Conservation (phyloP, 2,888 invertebrate species). For the Acleris holmiana region DNA sequence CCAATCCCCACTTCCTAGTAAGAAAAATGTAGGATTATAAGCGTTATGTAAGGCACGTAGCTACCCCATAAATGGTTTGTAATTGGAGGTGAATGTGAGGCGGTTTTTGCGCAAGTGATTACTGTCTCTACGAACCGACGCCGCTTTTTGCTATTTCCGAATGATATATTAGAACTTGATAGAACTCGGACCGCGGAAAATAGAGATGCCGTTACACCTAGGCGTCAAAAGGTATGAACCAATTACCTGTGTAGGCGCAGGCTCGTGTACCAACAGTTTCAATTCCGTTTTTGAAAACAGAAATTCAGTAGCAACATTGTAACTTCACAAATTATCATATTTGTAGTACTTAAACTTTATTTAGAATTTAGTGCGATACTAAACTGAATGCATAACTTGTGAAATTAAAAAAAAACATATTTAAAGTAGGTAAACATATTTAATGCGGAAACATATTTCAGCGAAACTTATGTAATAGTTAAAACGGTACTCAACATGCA, state of each 20-base stretch:
- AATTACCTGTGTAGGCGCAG: too few species aligned
- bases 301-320: too few species aligned
- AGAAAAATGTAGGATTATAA: constrained; percentile 67
- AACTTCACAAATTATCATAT: too few species aligned
- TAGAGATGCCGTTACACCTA: constrained; percentile 1
- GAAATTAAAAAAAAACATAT: too few species aligned
- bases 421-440: not conserved
- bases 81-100: constrained; percentile 74
- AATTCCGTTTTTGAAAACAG: too few species aligned
- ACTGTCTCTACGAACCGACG: constrained; percentile 72
- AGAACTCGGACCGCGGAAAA: constrained; percentile 9
- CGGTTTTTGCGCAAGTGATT: constrained; percentile 72
- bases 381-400: too few species aligned
- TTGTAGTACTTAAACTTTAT: too few species aligned
- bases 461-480: constrained; percentile 11
- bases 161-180: constrained; percentile 66
- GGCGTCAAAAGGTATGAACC: not conserved
- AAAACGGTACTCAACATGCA: constrained; percentile 18
- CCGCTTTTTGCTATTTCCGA: constrained; percentile 71
- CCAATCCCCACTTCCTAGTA: constrained; percentile 37
- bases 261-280: too few species aligned
- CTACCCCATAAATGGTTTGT: constrained; percentile 75
- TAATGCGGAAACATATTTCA: constrained; percentile 22
- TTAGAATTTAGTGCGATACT: too few species aligned
- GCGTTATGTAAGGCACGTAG: constrained; percentile 73